phyloP scores from a whole-genome alignment of 2,113 vertebrate species.

The Pionites leucogaster region DNA sequence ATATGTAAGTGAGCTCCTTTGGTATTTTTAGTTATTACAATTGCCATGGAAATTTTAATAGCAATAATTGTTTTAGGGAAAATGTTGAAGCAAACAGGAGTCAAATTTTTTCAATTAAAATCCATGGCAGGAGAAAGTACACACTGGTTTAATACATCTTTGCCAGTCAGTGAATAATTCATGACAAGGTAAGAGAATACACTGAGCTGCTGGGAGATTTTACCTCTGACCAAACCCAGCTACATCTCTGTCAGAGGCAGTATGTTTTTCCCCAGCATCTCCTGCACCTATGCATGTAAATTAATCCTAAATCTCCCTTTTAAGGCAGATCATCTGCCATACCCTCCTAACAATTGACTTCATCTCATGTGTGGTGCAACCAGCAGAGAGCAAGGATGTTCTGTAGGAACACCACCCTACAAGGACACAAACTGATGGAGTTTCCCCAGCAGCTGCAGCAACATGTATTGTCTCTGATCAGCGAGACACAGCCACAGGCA shows the following conservation, averaged over 20 bases:
- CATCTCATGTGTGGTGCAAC: fast-evolving
- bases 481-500: not conserved
- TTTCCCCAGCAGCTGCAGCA: fast-evolving
- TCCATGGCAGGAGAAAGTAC: not conserved
- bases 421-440: not conserved
- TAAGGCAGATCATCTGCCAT: not conserved
- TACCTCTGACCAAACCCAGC: not conserved
- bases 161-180: not conserved
- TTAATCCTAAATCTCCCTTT: not conserved
- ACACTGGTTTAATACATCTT: not conserved
- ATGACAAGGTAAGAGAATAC: not conserved
- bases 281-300: not conserved
- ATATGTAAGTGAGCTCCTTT: not conserved
- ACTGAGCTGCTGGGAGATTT: not conserved
- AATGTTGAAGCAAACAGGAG: not conserved
- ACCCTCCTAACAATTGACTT: not conserved
- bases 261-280: not conserved
- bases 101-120: not conserved
- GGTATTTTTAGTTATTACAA: not conserved
- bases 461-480: not conserved
- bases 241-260: not conserved
- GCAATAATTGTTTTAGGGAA: not conserved
- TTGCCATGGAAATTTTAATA: not conserved
- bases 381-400: fast-evolving
- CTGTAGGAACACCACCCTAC: not conserved